Evolutionary conservation across 2,797 vertebrate species (phyloP).

Genomic region (Helarctos malayanus): DNA sequence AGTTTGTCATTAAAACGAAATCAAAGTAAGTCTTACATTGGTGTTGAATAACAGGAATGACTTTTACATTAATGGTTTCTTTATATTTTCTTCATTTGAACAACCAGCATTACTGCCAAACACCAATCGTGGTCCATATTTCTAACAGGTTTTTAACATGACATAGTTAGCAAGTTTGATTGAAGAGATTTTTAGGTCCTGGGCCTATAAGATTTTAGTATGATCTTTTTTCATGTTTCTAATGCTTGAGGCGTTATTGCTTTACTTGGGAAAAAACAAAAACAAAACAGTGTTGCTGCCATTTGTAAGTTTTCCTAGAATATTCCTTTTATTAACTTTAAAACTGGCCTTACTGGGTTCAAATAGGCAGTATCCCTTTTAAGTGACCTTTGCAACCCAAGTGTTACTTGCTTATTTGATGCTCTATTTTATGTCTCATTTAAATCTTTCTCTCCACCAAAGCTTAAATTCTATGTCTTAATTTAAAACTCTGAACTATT

Average conservation of each 20-base stretch:
- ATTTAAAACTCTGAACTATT: conserved; percentile 82
- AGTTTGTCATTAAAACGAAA: conserved; percentile 67
- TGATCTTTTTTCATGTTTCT: conserved; percentile 91
- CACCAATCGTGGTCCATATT: conserved; percentile 90
- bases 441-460: conserved; percentile 77
- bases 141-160: conserved; percentile 92
- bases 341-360: conserved; percentile 91
- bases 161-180: conserved; percentile 88
- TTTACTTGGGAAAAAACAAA: conserved; percentile 85
- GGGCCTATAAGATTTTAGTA: conserved; percentile 89
- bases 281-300: conserved; percentile 88
- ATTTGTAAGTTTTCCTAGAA: conserved; percentile 91
- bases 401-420: conserved; percentile 91
- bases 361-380: conserved; percentile 91
- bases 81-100: conserved; percentile 87
- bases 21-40: conserved; percentile 69
- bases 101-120: conserved; percentile 94
- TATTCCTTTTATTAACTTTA: conserved; percentile 90
- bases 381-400: conserved; percentile 93
- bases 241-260: conserved; percentile 89
- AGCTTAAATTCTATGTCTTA: conserved; percentile 81
- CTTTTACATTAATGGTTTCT: conserved; percentile 85
- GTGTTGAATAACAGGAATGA: conserved; percentile 68
- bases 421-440: conserved; percentile 84
- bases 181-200: conserved; percentile 90